phyloP scores from a whole-genome alignment of 2,797 vertebrate species.

The Gymnothorax javanicus region DNA sequence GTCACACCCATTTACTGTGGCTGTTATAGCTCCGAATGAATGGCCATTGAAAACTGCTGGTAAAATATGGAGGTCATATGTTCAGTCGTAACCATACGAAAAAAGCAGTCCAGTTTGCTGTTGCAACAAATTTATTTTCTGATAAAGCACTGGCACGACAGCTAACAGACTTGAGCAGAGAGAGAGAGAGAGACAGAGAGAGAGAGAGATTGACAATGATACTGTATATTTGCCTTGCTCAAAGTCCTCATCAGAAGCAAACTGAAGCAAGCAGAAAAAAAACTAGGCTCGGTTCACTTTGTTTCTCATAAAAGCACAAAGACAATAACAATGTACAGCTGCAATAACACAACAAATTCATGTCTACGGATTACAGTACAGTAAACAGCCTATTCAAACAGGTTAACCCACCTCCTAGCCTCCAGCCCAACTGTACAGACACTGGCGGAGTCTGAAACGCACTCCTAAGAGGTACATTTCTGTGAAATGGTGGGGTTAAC shows the following conservation, averaged over 20 bases:
- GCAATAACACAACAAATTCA: constrained; percentile 23
- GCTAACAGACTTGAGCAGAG: constrained; percentile 25
- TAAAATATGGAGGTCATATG: background rate
- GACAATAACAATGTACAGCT: constrained; percentile 28
- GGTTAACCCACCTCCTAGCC: background rate
- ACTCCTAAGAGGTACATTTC: background rate
- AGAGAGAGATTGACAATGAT: constrained; percentile 8
- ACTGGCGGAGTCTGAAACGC: background rate
- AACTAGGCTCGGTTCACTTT: background rate
- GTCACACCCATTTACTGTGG: background rate
- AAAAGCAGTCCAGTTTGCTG: background rate
- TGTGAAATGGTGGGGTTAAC: background rate
- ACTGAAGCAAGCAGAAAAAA: background rate
- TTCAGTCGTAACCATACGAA: background rate
- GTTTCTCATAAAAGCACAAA: constrained; percentile 7
- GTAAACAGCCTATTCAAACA: constrained; percentile 4
- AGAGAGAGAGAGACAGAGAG: constrained; percentile 23
- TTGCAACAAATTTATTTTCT: constrained; percentile 31
- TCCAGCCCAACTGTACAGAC: background rate
- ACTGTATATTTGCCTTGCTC: constrained; percentile 21
- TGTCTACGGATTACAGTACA: constrained; percentile 28
- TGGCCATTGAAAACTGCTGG: background rate
- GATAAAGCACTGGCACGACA: constrained; percentile 26
- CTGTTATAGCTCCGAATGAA: background rate
- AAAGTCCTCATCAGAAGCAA: constrained; percentile 16